A percentile compares a stretch with the other conserved stretches of the same genome.
These are phyloP conservation scores for Tenthredo notha DNA, from an alignment of 2,888 invertebrate species.

Conservation along the genomic window DNA sequence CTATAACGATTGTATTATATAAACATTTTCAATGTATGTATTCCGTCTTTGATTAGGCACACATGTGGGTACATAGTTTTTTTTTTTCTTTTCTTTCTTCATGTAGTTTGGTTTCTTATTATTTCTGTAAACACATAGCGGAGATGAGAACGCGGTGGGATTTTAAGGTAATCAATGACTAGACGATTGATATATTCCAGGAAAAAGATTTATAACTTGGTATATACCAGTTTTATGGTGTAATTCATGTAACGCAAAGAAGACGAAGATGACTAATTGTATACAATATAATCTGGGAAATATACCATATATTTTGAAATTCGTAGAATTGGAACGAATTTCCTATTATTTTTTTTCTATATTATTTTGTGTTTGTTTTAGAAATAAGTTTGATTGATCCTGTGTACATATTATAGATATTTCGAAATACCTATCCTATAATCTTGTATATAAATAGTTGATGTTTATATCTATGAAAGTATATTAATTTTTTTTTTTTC, in stretches of 20 bases:
- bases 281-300: background rate
- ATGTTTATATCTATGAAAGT: background rate
- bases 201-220: background rate
- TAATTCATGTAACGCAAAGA: background rate
- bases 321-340: background rate
- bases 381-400: background rate
- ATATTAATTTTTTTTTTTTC: slow-evolving; percentile 55
- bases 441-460: background rate
- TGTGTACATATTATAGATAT: background rate
- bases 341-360: background rate
- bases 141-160: background rate
- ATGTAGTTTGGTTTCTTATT: background rate
- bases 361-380: background rate
- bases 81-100: background rate
- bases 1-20: background rate
- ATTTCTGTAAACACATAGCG: background rate
- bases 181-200: slow-evolving; percentile 18
- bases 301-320: background rate
- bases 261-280: background rate
- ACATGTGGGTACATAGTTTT: background rate
- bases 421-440: background rate
- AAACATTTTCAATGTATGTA: slow-evolving; percentile 3
- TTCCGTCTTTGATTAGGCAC: background rate
- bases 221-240: background rate
- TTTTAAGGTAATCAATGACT: background rate